These are phyloP conservation scores for Leguminivora glycinivorella DNA, from an alignment of 1,140 invertebrate genomes.

Conservation along the genomic window DNA sequence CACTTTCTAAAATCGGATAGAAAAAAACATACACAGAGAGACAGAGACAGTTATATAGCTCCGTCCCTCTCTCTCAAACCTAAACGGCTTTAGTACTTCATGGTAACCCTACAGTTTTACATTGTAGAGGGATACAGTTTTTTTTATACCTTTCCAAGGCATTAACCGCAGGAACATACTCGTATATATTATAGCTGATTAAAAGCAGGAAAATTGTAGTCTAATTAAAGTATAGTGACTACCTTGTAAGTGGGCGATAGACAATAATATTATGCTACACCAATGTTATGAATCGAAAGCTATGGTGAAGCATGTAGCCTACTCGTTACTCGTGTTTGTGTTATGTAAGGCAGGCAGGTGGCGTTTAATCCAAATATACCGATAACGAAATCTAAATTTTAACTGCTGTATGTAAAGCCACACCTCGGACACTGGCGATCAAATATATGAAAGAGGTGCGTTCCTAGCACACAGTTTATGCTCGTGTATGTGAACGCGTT, in stretches of 20 bases:
- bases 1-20: too few species aligned
- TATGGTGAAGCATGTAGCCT: background rate
- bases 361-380: background rate
- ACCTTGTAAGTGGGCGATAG: background rate
- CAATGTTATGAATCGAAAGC: background rate
- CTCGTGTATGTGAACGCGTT: too few species aligned
- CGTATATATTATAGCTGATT: background rate
- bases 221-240: background rate
- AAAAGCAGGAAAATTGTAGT: background rate
- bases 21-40: too few species aligned
- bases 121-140: too few species aligned
- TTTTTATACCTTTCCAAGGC: background rate
- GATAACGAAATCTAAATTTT: constrained; percentile 1
- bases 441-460: too few species aligned
- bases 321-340: background rate
- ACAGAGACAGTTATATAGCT: too few species aligned
- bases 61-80: too few species aligned
- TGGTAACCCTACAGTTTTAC: too few species aligned
- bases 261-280: background rate
- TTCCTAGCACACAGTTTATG: too few species aligned
- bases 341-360: constrained; percentile 31
- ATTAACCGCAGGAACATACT: background rate
- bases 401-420: background rate
- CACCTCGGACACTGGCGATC: too few species aligned
- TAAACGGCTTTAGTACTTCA: too few species aligned